phyloP scores from a whole-genome alignment of 2,888 invertebrate genomes.

The Cosmorhoe ocellata region DNA sequence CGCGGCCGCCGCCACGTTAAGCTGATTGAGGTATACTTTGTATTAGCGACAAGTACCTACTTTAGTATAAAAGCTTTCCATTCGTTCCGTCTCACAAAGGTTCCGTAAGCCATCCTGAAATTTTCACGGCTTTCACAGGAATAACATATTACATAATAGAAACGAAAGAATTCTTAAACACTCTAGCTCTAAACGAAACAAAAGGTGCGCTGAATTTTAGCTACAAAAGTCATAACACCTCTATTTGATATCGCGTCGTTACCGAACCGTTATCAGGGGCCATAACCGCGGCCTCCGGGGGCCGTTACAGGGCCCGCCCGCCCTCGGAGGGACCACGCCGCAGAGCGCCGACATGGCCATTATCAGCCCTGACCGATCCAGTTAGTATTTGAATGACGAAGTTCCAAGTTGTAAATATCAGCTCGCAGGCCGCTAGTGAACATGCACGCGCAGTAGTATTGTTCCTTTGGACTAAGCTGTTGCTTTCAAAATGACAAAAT shows the following conservation, averaged over 20 bases:
- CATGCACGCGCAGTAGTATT: too few species aligned
- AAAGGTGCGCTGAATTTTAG: slow-evolving; percentile 10
- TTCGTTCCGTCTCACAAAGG: background rate
- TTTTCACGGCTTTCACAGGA: too few species aligned
- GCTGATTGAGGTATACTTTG: background rate
- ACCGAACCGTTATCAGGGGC: slow-evolving; percentile 33
- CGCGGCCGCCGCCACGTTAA: background rate
- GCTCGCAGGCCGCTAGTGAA: too few species aligned
- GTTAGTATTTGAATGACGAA: too few species aligned
- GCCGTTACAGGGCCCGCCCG: slow-evolving; percentile 24
- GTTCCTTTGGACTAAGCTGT: too few species aligned
- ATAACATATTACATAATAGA: too few species aligned
- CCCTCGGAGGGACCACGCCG: slow-evolving; percentile 6
- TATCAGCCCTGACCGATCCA: too few species aligned
- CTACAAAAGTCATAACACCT: slow-evolving; percentile 21
- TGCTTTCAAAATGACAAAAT: too few species aligned
- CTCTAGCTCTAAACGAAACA: slow-evolving; percentile 9
- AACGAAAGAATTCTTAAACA: background rate
- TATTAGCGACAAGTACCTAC: background rate
- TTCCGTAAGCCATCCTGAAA: background rate
- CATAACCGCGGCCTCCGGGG: slow-evolving; percentile 27
- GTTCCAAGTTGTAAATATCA: too few species aligned
- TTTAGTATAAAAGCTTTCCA: slow-evolving; percentile 3
- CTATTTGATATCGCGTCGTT: slow-evolving; percentile 29
- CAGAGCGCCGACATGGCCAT: background rate